Base-by-base conservation (phyloP, 2,797 vertebrate genomes). In the Harpagifer antarcticus region DNA sequence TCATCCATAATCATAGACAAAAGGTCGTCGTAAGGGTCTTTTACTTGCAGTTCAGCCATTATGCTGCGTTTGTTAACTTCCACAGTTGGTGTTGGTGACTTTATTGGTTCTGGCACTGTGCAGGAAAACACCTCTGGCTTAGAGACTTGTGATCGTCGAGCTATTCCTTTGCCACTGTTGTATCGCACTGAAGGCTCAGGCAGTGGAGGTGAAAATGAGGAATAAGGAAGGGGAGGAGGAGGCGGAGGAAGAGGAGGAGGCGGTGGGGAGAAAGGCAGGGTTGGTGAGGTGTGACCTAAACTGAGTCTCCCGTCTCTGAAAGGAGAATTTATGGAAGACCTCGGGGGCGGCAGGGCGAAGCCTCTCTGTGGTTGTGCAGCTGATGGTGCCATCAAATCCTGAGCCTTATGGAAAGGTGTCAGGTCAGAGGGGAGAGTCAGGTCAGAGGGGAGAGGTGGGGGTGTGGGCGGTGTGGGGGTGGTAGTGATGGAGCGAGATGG, bases 371-470 rank as follows among this genome's bases (percentile, higher is more conserved):
- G 81, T 0, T 53, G 80, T 4, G 65, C 60, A 20, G 88, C 81
- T 50, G 92, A 75, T 79, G 87, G 76, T n/a, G 78, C 76, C 44
- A 91, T 88, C 57, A 91, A 79, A 72, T 62, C 64, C 27, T 90
- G 88, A 68, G 93, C 89, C 68, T 93, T 93, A 81, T 92, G 85
- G 81, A 93, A 87, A 66, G 91, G 88, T 79, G 93, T 56, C 78
- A 96, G 89, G 83, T 85, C 90, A 74, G 91, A 76, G 55, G 96
- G 94, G 84, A 94, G 93, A 57, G 94, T 56, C 78, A 96, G 89
- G 83, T 85, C 90, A 74, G 91, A 76, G 55, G 96, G 94, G 84
- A 94, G 93, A 57, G 94, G 92, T 62, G 94, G 92, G 33, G 93
- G 93, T 20, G 89, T 88, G 72, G 93, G 93, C 7, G 93, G 88